phyloP scores from a whole-genome alignment of 2,888 invertebrate species.

The Metellina segmentata region DNA sequence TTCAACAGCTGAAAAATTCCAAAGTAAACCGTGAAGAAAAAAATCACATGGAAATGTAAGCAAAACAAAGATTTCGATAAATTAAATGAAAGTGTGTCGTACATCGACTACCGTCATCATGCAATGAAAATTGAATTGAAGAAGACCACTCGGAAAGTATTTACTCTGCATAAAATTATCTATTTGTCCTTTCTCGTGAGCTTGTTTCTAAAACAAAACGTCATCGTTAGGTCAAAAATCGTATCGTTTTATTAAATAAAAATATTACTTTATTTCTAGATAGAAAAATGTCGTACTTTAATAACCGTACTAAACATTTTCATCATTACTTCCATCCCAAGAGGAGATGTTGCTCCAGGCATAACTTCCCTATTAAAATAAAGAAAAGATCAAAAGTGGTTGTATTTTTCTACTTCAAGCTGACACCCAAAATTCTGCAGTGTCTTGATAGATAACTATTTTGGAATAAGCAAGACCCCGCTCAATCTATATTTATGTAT shows the following conservation, averaged over 20 bases:
- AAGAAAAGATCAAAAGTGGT: not conserved
- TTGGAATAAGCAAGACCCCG: no score
- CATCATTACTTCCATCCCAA: constrained; percentile 19
- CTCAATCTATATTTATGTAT: no score
- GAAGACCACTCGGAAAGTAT: constrained; percentile 1
- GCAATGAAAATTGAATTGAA: constrained; percentile 6
- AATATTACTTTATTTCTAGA: not conserved
- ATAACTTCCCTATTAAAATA: constrained; percentile 74
- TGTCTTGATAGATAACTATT: no score
- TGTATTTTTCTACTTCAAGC: no score
- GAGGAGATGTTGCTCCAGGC: constrained; percentile 68
- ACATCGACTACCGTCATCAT: constrained; percentile 25
- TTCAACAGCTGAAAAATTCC: constrained; percentile 20
- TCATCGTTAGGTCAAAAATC: not conserved
- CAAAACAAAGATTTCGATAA: constrained; percentile 81
- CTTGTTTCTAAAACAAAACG: constrained; percentile 3
- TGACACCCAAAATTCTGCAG: no score
- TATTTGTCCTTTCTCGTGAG: not conserved
- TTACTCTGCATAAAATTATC: constrained; percentile 30
- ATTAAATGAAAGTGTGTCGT: not conserved
- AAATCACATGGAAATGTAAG: no score
- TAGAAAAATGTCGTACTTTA: not conserved
- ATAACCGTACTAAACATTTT: constrained; percentile 1
- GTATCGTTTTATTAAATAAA: not conserved
- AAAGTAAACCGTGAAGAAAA: no score